Evolutionary conservation across 2,888 invertebrate genomes (phyloP), one percentile per base, ranked within the genome.

Genomic region (Philereme transversata): DNA sequence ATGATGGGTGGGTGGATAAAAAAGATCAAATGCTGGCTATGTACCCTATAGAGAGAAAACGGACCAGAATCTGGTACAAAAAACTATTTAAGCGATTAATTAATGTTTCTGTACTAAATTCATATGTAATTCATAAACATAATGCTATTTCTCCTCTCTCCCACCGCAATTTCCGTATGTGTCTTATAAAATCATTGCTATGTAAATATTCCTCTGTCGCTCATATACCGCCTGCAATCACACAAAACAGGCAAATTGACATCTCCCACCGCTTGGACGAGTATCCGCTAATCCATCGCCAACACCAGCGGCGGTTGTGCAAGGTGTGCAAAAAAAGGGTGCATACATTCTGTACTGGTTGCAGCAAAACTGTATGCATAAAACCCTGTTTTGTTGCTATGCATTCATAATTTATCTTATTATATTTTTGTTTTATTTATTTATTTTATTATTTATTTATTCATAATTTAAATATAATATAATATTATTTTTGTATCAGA

Each of bases 41-140:
- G 59, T 75, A 72, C 43, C 75, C 72, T 4, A 58, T 72, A 5
- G 75, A 74, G 54, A 34, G 73, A 5, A 70, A 68, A 56, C 34
- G 67, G 9, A 64, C 64, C 5, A 58, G 11, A 5, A 48, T 71
- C 0, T 76, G 74, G 75, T 74, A 73, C 56, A 71, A 74, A 51
- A 73, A 71, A 22, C 22, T 22, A 22, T 22, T 22, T 22, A 22
- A 22, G 22, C 22, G 22, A 22, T 22, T 22, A 22, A 60, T 36
- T 75, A 70, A 70, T 40, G 54, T 67, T 0, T 60, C 60, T 5
- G 56, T 70, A 0, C 10, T 65, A 0, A 70, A 72, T 34, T 50
- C 68, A 2, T 69, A 52, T 46, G 67, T 71, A 4, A 57, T 67
- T n/a, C 47, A 46, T 40, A 53, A 47, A 10, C 53, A 62, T 7